Base-by-base conservation (phyloP, 2,113 vertebrate species). In the Trogon surrucura region DNA sequence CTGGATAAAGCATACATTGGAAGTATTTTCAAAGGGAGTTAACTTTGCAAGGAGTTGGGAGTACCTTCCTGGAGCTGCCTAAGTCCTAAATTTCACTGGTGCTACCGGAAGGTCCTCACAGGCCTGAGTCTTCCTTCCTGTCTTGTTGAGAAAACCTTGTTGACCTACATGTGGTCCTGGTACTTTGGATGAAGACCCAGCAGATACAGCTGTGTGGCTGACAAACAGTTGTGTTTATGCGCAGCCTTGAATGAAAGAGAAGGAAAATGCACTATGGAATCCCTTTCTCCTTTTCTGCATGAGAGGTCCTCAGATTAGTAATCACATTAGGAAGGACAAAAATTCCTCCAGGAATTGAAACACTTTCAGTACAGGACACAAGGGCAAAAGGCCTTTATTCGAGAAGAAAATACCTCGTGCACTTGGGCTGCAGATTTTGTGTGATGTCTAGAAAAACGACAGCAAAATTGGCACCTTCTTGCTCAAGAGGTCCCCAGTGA, bases 381-480 rank as follows among this genome's bases (percentile, higher is more conserved):
- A 85, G 88, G 92, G 86, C 88, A 95, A 91, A 91, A 96, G 91
- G 91, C 91, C 92, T 93, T 94, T 87, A 94, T 36, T 87, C 90
- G 54, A 93, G 88, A 92, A 87, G 92, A 95, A 96, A 96, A 96
- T 79, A 75, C 65, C 70, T 94, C 70, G 10, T 75, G 83, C 61
- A 62, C 70, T 94, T 93, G 95, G 86, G 78, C 70, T 93, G 83
- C 70, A 47, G 88, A 88, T 96, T 96, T 95, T 91, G 32, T 91
- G 61, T 81, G 92, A 96, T 91, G 86, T 66, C 84, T 93, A 94
- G 86, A 91, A 96, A 95, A 88, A 92, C 50, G 58, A 95, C 95
- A 96, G 92, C 66, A 87, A 93, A 95, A 91, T 82, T 94, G 95
- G 94, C 96, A 96, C 95, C 94, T 97, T 85, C 93, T 92, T 95